These are phyloP conservation scores for Chionis minor DNA, from an alignment of 2,113 vertebrate species.

Conservation along the genomic window DNA sequence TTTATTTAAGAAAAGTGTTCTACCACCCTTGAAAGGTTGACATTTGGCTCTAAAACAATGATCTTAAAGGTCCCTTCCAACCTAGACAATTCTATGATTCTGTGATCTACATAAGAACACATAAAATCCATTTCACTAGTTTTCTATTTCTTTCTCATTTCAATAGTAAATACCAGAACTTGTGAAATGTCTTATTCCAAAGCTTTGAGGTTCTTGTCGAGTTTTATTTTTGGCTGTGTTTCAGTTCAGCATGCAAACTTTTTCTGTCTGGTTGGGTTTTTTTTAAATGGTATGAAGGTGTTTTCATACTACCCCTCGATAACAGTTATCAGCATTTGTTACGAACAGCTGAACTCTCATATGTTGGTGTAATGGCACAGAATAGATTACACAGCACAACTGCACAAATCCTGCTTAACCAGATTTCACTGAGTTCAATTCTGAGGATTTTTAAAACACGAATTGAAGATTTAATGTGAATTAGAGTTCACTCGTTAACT, in stretches of 20 bases:
- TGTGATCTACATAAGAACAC: neutral
- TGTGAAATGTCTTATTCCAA: neutral
- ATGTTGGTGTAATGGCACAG: neutral
- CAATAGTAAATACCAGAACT: neutral
- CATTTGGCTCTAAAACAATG: neutral
- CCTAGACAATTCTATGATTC: too few relatives aligned
- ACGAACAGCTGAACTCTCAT: neutral
- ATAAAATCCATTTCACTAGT: neutral
- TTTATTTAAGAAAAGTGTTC: neutral
- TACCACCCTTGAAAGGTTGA: neutral
- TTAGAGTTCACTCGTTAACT: neutral
- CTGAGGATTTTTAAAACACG: neutral
- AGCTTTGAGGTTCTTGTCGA: neutral
- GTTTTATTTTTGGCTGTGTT: neutral
- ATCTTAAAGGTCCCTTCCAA: too few relatives aligned
- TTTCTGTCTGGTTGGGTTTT: neutral
- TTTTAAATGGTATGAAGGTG: neutral
- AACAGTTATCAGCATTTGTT: neutral
- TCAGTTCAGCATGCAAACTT: neutral
- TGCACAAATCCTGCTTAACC: neutral
- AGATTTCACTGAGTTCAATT: neutral
- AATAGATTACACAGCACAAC: neutral
- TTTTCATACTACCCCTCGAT: neutral
- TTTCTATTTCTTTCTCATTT: neutral
- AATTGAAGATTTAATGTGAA: neutral